phyloP scores from a whole-genome alignment of 2,797 vertebrate species.

The Choloepus didactylus region DNA sequence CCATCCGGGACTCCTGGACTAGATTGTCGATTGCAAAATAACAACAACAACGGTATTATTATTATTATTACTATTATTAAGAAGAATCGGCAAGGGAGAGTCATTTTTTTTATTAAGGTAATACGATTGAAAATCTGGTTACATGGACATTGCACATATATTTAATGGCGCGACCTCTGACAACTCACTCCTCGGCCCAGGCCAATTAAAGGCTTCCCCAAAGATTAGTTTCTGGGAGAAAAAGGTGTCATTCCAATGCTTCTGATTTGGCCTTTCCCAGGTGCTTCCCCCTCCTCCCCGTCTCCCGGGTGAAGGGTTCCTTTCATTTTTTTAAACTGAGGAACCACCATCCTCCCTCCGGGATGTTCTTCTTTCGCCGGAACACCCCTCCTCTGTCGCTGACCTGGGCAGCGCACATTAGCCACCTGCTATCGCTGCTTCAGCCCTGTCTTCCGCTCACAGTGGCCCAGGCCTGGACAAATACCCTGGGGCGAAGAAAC shows the following conservation, averaged over 20 bases:
- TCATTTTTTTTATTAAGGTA: neutral
- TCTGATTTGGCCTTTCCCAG: neutral
- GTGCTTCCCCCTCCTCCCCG: too few species aligned
- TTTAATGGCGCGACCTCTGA: neutral
- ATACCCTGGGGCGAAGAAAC: neutral
- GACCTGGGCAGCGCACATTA: neutral
- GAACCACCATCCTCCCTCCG: too few species aligned
- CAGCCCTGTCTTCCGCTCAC: neutral
- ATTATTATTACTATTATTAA: neutral
- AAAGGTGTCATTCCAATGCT: neutral
- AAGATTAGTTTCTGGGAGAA: conserved; percentile 4
- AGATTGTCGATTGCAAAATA: neutral
- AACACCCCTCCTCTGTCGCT: neutral
- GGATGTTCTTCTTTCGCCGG: neutral
- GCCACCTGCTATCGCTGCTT: neutral
- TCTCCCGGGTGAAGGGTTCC: neutral
- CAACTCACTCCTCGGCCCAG: neutral
- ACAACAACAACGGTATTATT: neutral
- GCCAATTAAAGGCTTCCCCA: neutral
- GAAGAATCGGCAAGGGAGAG: neutral
- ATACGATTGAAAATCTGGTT: neutral
- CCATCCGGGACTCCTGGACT: neutral
- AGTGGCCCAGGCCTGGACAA: neutral
- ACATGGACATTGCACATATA: neutral
- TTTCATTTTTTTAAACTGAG: neutral